These are phyloP conservation scores for Penelope pileata DNA, from an alignment of 2,113 vertebrate species.

Conservation along the genomic window DNA sequence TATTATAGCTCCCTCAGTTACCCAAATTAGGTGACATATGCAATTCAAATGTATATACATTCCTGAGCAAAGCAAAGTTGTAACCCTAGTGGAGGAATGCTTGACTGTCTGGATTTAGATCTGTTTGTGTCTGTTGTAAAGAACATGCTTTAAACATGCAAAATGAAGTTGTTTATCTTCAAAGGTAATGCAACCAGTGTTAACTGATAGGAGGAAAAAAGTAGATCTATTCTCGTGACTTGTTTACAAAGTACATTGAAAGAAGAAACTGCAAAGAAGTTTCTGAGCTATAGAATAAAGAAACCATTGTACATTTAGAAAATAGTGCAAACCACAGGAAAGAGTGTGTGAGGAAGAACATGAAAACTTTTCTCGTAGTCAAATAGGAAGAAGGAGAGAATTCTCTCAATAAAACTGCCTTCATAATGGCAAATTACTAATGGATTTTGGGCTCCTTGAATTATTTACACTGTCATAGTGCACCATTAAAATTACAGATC, in stretches of 20 bases:
- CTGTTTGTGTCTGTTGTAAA: background rate
- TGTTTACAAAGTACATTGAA: background rate
- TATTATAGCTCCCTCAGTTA: background rate
- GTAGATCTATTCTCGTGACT: background rate
- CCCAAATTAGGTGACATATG: background rate
- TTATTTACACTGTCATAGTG: background rate
- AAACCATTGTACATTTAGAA: background rate
- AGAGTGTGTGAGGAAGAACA: background rate
- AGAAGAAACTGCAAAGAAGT: background rate
- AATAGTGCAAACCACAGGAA: background rate
- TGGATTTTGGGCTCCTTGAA: background rate
- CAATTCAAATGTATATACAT: background rate
- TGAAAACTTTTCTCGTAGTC: background rate
- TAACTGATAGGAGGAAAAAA: background rate
- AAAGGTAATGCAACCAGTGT: background rate
- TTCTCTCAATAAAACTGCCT: background rate
- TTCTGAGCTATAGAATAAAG: background rate
- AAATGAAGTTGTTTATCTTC: background rate
- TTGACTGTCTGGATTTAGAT: background rate
- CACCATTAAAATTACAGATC: background rate
- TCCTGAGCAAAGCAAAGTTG: background rate
- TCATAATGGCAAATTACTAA: background rate
- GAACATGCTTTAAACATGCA: background rate
- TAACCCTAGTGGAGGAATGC: background rate
- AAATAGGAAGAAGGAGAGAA: background rate